These are phyloP conservation scores for Aselliscus stoliczkanus DNA, from an alignment of 2,797 vertebrate species.

Conservation along the genomic window DNA sequence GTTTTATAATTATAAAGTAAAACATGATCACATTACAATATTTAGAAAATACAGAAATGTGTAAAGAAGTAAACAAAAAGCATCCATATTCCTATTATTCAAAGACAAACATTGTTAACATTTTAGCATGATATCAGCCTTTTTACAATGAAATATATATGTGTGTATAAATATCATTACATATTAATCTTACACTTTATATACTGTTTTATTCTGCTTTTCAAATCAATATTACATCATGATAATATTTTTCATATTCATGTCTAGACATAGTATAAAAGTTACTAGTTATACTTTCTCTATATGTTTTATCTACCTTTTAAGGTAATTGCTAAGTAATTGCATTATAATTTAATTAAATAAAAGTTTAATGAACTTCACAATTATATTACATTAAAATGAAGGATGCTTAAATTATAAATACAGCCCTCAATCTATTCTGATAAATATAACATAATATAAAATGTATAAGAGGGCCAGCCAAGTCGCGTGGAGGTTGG, in stretches of 20 bases:
- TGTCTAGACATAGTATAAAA: not conserved
- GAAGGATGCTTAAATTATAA: slow-evolving; percentile 15
- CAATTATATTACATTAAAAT: slow-evolving; percentile 38
- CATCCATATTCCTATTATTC: not conserved
- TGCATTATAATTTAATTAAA: not conserved
- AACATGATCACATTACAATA: not conserved
- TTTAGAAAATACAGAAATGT: not conserved
- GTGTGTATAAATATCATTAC: not conserved
- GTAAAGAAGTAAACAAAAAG: not conserved
- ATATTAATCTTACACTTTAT: not conserved
- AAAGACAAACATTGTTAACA: not conserved
- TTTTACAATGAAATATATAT: slow-evolving; percentile 6
- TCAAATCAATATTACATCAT: not conserved
- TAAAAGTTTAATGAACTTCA: slow-evolving; percentile 23
- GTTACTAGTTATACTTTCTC: not conserved
- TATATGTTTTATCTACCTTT: not conserved
- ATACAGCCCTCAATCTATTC: not conserved
- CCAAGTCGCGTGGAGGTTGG: too few relatives aligned
- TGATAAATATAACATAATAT: not conserved
- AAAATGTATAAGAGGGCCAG: too few relatives aligned
- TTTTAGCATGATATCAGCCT: not conserved
- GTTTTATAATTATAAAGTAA: not conserved
- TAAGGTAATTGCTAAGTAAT: not conserved
- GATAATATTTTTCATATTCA: not conserved
- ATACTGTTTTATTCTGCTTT: not conserved